phyloP scores from a whole-genome alignment of 2,888 invertebrate species.

The Apantesis nais region DNA sequence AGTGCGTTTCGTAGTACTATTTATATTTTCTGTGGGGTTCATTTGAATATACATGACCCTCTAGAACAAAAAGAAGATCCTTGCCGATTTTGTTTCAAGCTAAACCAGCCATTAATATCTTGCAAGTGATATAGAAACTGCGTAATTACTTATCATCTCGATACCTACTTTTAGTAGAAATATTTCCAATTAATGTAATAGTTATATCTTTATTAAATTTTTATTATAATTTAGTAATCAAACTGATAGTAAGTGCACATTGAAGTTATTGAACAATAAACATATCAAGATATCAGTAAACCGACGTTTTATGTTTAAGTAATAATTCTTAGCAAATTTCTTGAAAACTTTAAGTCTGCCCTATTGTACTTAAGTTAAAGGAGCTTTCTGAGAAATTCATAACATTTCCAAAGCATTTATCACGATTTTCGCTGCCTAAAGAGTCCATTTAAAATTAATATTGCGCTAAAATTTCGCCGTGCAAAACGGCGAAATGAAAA shows the following conservation, averaged over 20 bases:
- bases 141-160: not conserved
- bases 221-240: not conserved
- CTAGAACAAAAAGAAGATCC: constrained; percentile 7
- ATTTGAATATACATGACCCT: constrained; percentile 18
- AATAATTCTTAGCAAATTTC: not conserved
- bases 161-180: not conserved
- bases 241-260: too few relatives aligned
- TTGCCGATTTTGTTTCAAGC: not conserved
- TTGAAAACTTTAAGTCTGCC: not conserved
- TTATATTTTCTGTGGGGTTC: constrained; percentile 13
- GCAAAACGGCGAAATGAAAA: constrained; percentile 32
- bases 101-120: not conserved
- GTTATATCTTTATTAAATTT: not conserved
- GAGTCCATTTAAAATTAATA: constrained; percentile 45
- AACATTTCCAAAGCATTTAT: constrained; percentile 36
- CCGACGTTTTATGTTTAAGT: not conserved
- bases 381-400: constrained; percentile 8
- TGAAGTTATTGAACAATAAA: too few relatives aligned
- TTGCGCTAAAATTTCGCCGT: constrained; percentile 20
- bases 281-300: not conserved
- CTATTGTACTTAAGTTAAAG: not conserved
- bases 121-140: not conserved
- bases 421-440: constrained; percentile 29
- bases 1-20: constrained; percentile 9
- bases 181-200: not conserved